Conservation (phyloP, 1,140 invertebrate species). For the Drosophila albomicans region DNA sequence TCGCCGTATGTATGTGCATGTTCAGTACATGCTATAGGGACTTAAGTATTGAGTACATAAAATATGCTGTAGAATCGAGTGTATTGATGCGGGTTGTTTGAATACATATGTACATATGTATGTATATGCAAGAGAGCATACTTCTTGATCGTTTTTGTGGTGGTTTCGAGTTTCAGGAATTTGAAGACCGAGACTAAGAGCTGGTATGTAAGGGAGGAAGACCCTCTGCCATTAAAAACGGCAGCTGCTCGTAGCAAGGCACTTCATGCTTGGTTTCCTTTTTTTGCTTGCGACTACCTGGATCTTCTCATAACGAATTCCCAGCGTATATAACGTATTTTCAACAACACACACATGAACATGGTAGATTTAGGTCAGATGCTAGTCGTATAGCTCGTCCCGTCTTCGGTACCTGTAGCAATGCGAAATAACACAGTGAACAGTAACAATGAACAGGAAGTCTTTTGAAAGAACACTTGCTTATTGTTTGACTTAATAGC, state of each 20-base stretch:
- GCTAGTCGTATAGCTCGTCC: slow-evolving; percentile 5
- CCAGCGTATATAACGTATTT: slow-evolving; percentile 66
- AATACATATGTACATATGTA: not conserved
- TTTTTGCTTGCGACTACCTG: slow-evolving; percentile 59
- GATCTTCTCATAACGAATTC: slow-evolving; percentile 38
- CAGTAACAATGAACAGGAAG: slow-evolving; percentile 60
- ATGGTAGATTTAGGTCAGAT: slow-evolving; percentile 55
- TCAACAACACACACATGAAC: slow-evolving; percentile 20
- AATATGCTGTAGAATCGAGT: too few relatives aligned
- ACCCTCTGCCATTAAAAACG: slow-evolving; percentile 56
- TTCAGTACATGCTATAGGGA: too few relatives aligned
- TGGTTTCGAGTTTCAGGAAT: slow-evolving; percentile 69
- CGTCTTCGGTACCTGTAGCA: slow-evolving; percentile 52
- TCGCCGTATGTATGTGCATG: too few relatives aligned
- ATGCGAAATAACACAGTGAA: slow-evolving; percentile 56
- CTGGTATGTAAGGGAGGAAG: slow-evolving; percentile 13
- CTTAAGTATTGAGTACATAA: not conserved
- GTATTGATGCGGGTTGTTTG: too few relatives aligned
- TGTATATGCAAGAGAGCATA: slow-evolving; percentile 1
- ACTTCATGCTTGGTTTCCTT: slow-evolving; percentile 51
- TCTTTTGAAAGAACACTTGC: slow-evolving; percentile 45
- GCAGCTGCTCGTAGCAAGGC: slow-evolving; percentile 55
- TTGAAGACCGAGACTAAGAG: slow-evolving; percentile 26
- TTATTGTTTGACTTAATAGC: slow-evolving; percentile 41
- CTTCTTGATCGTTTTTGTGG: slow-evolving; percentile 42